These are phyloP conservation scores for Anoplolepis gracilipes DNA, from an alignment of 1,140 invertebrate genomes.

Conservation along the genomic window DNA sequence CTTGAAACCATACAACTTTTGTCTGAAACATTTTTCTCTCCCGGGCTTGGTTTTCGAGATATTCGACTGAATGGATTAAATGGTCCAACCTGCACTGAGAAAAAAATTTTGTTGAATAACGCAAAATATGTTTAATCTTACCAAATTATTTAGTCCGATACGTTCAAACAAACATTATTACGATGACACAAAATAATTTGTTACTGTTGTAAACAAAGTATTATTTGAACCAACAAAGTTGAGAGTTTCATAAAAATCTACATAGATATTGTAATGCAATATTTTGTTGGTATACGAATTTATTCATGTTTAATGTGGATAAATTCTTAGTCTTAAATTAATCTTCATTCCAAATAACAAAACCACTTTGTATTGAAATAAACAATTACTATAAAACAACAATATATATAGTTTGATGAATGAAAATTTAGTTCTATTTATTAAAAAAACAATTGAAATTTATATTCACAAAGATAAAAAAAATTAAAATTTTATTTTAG, in stretches of 20 bases:
- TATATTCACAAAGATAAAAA: not conserved
- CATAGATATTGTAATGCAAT: not conserved
- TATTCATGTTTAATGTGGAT: not conserved
- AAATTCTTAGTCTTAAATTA: not conserved
- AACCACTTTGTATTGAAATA: not conserved
- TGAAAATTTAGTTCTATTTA: not conserved
- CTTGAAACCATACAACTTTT: no score
- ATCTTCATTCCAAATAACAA: not conserved
- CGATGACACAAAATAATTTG: not conserved
- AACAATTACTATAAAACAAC: not conserved
- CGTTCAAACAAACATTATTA: not conserved
- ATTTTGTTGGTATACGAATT: not conserved
- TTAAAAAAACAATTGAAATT: constrained; percentile 3
- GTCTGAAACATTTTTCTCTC: no score
- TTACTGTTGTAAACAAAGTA: no score
- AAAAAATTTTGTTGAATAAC: constrained; percentile 9
- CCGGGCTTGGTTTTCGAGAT: no score
- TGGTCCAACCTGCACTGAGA: no score
- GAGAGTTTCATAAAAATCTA: not conserved
- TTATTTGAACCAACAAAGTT: not conserved
- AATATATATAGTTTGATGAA: not conserved
- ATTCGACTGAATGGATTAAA: no score
- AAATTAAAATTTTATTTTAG: not conserved
- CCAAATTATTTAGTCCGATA: not conserved
- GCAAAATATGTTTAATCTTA: not conserved